Conservation (phyloP, 2,888 invertebrate species). For the Smittia aterrima region DNA sequence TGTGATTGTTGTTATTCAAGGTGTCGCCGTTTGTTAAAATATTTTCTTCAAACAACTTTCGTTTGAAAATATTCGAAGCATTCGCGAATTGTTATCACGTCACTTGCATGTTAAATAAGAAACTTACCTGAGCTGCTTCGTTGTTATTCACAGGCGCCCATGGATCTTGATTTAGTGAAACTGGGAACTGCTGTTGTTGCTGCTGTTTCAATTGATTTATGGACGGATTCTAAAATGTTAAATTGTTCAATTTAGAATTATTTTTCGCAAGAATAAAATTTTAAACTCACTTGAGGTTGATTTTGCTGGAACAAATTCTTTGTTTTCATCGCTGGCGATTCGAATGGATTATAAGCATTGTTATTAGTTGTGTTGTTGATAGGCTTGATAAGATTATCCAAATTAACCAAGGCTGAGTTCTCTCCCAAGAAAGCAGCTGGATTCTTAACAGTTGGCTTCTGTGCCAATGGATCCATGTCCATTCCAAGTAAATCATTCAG, state of each 20-base stretch:
- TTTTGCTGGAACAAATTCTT: conserved; percentile 61
- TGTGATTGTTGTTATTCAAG: conserved; percentile 13
- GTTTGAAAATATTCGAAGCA: neutral
- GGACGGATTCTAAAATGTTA: conserved; percentile 54
- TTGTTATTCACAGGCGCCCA: conserved; percentile 52
- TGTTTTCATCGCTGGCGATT: conserved; percentile 43
- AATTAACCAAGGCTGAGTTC: conserved; percentile 93
- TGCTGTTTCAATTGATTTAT: conserved; percentile 54
- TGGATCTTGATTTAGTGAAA: conserved; percentile 54
- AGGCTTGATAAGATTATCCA: conserved; percentile 89
- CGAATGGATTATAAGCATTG: conserved; percentile 54
- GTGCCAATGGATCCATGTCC: conserved; percentile 53
- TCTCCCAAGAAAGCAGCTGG: conserved; percentile 94
- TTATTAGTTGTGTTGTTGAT: conserved; percentile 51
- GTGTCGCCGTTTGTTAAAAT: conserved; percentile 2
- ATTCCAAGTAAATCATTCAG: conserved; percentile 46
- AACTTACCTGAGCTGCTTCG: conserved; percentile 51
- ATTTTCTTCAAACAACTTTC: neutral
- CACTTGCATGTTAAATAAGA: neutral
- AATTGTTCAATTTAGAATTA: neutral
- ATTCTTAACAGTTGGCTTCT: conserved; percentile 56
- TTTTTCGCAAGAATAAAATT: neutral
- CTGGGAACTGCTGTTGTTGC: conserved; percentile 53
- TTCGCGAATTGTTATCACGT: neutral
- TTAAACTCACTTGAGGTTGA: conserved; percentile 51